Conservation (phyloP, 2,797 vertebrate species). For the Poecilia picta region DNA sequence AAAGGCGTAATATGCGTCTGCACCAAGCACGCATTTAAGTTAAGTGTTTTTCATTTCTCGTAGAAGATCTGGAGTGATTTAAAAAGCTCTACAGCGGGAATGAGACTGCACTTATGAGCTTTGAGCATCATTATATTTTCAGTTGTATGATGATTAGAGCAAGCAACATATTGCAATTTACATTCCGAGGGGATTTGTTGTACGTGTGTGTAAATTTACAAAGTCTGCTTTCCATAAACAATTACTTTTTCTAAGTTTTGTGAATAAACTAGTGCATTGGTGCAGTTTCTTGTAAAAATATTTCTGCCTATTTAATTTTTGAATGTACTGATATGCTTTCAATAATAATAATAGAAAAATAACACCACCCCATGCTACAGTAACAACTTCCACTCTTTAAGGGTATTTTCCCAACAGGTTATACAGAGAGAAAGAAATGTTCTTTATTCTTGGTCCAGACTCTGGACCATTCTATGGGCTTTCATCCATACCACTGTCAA, state of each 20-base stretch:
- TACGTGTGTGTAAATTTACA: neutral
- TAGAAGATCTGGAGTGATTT: conserved; percentile 19
- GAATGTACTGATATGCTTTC: neutral
- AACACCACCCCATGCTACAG: neutral
- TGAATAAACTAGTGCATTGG: neutral
- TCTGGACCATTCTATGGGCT: neutral
- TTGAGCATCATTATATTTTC: conserved; percentile 22
- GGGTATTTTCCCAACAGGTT: neutral
- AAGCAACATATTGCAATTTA: conserved; percentile 4
- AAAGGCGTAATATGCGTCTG: conserved; percentile 25
- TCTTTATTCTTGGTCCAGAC: neutral
- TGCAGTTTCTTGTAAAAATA: neutral
- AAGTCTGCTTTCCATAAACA: neutral
- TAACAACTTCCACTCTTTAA: neutral
- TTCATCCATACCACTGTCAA: neutral
- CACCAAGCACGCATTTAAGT: conserved; percentile 34
- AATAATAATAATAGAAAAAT: neutral
- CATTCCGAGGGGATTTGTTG: conserved; percentile 1
- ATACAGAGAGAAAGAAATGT: neutral
- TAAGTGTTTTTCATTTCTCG: conserved; percentile 26
- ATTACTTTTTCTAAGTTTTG: neutral
- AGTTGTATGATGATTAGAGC: conserved; percentile 14
- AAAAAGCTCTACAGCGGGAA: conserved; percentile 20
- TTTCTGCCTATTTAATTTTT: neutral
- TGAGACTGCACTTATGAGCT: conserved; percentile 17